Base-by-base conservation (phyloP, 2,797 vertebrate species). In the Halcyon chelicuti region DNA sequence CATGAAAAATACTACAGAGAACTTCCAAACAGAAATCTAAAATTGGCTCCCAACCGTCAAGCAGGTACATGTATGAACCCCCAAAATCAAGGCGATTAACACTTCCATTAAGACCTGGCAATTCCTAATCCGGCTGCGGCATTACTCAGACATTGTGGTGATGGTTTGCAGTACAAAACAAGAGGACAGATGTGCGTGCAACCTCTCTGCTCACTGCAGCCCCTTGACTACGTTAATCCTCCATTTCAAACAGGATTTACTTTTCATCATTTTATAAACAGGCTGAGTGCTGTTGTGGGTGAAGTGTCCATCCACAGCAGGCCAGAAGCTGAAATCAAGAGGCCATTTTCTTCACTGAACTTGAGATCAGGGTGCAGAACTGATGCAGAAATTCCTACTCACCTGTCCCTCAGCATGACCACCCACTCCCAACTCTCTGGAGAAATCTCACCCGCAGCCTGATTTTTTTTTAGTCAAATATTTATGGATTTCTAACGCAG, bases 191-290 rank as follows among this genome's bases (percentile, higher is more conserved):
- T 57, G 6, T 1, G 13, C 14, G 57, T 51, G 35, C 33, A 31
- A 42, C 14, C 66, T 62, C 51, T 55, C 66, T 44, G 60, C 62
- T 72, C 54, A 44, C 31, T 44, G 77, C 77, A 84, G 46, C 49
- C 37, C 60, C 77, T 42, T 57, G 55, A 55, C 63, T 63, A 25
- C 25, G 6, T 67, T 93, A 94, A 95, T 90, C 79, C 76, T 81
- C 70, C 55, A 10, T 75, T 90, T 91, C 58, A 78, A 94, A 94
- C 67, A 89, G 77, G 86, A 94, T 94, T 88, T 90, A 84, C 79
- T 96, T 70, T 76, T 90, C 86, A 78, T 33, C 26, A 14, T 82
- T 90, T 92, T 74, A 84, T 79, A 94, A 95, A 76, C 85, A 57
- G 60, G 19, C 35, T 78, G 70, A 88, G 31, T 10, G 58, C 51